These are phyloP conservation scores for Iselma pallidipennis DNA, from an alignment of 2,888 invertebrate species.

Conservation along the genomic window DNA sequence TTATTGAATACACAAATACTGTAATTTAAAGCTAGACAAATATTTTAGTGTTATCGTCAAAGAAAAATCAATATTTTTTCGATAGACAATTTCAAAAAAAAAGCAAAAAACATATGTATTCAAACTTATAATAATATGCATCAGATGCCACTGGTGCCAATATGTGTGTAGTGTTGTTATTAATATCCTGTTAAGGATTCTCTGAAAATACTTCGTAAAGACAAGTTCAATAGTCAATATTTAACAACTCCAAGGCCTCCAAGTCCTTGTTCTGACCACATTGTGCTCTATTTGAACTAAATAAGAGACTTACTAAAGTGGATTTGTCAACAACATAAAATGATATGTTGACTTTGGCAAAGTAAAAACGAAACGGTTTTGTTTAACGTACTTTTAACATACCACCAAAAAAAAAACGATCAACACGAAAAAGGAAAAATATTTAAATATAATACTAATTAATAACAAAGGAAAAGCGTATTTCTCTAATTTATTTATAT, in stretches of 20 bases:
- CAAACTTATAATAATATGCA: neutral
- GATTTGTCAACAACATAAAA: constrained; percentile 32
- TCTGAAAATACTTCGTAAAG: constrained; percentile 33
- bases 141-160: neutral
- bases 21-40: neutral
- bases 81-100: neutral
- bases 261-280: constrained; percentile 35
- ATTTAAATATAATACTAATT: neutral
- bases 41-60: neutral
- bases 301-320: constrained; percentile 36
- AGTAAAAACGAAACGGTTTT: constrained; percentile 17
- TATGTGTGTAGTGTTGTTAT: neutral
- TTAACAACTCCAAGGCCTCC: constrained; percentile 36
- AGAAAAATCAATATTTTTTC: neutral
- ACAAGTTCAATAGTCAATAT: constrained; percentile 37
- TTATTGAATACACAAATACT: neutral
- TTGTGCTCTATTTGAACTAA: constrained; percentile 43
- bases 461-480: neutral
- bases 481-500: neutral
- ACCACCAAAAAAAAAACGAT: neutral
- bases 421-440: neutral
- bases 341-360: constrained; percentile 19
- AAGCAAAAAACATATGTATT: neutral
- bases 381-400: constrained; percentile 17
- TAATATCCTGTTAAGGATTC: constrained; percentile 27